phyloP scores from a whole-genome alignment of 2,113 vertebrate species.

The Uria aalge region DNA sequence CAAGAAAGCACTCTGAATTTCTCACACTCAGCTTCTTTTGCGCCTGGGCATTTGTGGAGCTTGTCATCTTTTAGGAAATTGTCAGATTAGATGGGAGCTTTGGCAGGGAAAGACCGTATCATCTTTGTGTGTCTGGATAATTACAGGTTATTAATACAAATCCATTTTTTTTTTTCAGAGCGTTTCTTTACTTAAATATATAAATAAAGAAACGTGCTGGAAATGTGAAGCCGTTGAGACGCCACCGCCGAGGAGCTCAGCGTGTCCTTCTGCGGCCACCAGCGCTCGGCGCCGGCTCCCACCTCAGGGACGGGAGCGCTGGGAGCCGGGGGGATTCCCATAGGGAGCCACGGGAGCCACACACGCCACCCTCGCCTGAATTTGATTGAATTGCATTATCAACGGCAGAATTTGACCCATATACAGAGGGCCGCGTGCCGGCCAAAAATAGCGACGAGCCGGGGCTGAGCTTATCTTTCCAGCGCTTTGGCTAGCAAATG shows the following conservation, averaged over 20 bases:
- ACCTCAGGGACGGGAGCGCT: neutral
- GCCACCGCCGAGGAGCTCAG: rapidly evolving
- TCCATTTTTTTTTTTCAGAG: neutral
- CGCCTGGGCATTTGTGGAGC: neutral
- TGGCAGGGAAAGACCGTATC: neutral
- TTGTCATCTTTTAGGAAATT: neutral
- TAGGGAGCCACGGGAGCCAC: neutral
- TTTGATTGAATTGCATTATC: neutral
- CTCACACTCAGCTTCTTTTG: neutral
- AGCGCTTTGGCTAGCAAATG: neutral
- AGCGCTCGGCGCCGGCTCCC: neutral
- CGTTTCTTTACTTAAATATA: neutral
- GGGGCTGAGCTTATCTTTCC: neutral
- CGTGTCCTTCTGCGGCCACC: rapidly evolving
- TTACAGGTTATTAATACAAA: neutral
- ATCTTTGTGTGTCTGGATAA: neutral
- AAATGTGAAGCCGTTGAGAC: rapidly evolving
- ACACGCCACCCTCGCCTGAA: rapidly evolving
- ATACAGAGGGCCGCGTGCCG: neutral
- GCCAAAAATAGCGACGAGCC: neutral
- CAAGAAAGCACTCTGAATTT: neutral
- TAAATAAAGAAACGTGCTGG: rapidly evolving
- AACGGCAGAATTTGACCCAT: neutral
- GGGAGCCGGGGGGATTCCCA: neutral
- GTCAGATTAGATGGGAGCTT: neutral